Evolutionary conservation across 53 echinoderm and acorn worm species (phyloP).

Genomic region (Mesocentrotus franciscanus): DNA sequence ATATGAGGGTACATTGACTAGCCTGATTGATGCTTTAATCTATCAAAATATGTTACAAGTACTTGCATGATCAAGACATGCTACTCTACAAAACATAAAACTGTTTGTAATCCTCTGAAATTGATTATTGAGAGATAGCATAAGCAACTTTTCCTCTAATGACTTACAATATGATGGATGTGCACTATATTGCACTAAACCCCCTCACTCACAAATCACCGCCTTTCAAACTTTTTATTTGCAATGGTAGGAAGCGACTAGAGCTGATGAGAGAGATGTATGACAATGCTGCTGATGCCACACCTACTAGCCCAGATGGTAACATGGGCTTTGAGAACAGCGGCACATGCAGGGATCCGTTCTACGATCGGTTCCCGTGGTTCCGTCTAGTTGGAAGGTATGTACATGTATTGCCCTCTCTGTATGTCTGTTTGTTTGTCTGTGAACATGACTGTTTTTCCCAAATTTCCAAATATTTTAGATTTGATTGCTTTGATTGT

Average conservation of each 20-base stretch:
- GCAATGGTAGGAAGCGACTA: constrained; percentile 79
- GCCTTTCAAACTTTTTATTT: not conserved
- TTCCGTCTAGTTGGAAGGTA: constrained; percentile 98
- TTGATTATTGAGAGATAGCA: too few relatives aligned
- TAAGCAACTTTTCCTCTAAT: too few relatives aligned
- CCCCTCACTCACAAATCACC: too few relatives aligned
- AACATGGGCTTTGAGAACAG: constrained; percentile 91
- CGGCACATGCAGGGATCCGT: constrained; percentile 94
- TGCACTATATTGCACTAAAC: too few relatives aligned
- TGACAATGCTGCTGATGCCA: constrained; percentile 91
- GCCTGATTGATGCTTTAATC: too few relatives aligned
- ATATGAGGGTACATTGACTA: too few relatives aligned
- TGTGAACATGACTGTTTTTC: not conserved
- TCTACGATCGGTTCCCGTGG: constrained; percentile 98
- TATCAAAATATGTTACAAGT: too few relatives aligned
- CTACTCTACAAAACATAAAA: too few relatives aligned
- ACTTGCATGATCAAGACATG: too few relatives aligned
- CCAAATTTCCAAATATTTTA: not conserved
- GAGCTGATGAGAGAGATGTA: constrained; percentile 99
- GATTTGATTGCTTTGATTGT: too few relatives aligned
- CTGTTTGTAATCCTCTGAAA: too few relatives aligned
- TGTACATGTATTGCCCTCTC: constrained; percentile 48
- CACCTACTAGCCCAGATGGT: constrained; percentile 89
- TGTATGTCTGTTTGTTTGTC: not conserved
- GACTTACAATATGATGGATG: too few relatives aligned